These are phyloP conservation scores for Hypsibius dujardini DNA, from an alignment of 1,140 invertebrate genomes.

Conservation along the genomic window DNA sequence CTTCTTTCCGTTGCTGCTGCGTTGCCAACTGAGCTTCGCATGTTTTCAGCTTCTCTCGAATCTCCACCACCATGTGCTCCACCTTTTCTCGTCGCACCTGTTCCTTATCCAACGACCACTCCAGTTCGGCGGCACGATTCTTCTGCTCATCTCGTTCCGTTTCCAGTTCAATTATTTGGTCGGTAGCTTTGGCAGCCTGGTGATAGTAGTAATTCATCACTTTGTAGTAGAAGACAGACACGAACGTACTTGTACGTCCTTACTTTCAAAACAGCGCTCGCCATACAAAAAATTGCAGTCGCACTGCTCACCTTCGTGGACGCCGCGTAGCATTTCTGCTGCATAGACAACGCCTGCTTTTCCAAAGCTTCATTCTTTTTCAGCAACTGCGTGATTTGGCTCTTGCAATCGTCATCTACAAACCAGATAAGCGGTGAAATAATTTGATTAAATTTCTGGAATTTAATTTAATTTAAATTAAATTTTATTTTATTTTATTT, in stretches of 20 bases:
- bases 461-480: neutral
- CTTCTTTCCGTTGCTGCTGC: neutral
- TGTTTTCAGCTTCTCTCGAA: conserved; percentile 9
- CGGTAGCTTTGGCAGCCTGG: neutral
- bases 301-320: too few relatives aligned
- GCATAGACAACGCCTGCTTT: too few relatives aligned
- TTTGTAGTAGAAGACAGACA: neutral
- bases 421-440: too few relatives aligned
- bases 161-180: too few relatives aligned
- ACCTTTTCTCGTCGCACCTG: conserved; percentile 19
- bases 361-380: too few relatives aligned
- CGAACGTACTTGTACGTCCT: neutral
- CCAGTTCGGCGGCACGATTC: conserved; percentile 84
- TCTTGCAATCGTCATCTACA: too few relatives aligned
- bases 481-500: conserved; percentile 14
- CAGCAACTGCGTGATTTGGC: too few relatives aligned
- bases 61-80: conserved; percentile 18
- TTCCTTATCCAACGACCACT: conserved; percentile 70
- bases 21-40: neutral
- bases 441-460: too few relatives aligned
- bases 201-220: neutral
- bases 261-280: neutral
- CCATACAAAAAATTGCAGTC: too few relatives aligned
- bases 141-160: conserved; percentile 42
- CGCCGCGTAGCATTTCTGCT: too few relatives aligned